Percentiles rank a stretch among this genome's conserved stretches.
Conservation (phyloP, 2,113 vertebrate genomes). For the Gavialis gangeticus region DNA sequence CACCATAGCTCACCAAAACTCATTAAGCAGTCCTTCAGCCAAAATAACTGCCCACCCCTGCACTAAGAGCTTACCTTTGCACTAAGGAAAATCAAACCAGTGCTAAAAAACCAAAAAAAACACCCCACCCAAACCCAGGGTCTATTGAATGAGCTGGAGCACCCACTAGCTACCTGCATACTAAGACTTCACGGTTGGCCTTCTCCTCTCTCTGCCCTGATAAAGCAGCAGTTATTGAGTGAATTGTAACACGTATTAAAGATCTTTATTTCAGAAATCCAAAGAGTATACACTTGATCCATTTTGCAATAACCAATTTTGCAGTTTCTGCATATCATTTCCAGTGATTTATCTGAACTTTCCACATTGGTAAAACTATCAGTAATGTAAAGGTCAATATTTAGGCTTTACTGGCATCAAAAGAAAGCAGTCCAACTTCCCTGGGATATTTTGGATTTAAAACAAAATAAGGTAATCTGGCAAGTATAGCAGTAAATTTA, state of each 20-base stretch:
- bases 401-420: not conserved
- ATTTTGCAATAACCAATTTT: not conserved
- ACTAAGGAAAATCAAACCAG: not conserved
- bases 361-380: rapidly evolving
- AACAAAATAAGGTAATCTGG: not conserved
- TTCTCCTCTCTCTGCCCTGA: not conserved
- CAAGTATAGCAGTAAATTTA: not conserved
- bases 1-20: not conserved
- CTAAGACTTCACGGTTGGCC: not conserved
- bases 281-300: not conserved
- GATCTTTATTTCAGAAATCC: not conserved
- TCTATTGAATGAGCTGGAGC: not conserved
- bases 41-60: too few species aligned
- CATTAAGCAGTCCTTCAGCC: too few species aligned
- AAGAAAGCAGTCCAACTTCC: not conserved
- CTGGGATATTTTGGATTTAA: not conserved
- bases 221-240: not conserved
- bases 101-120: not conserved
- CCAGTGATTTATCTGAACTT: not conserved
- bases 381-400: not conserved
- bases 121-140: not conserved
- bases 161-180: not conserved
- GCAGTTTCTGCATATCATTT: not conserved
- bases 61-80: not conserved
- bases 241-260: not conserved